Conservation (phyloP, 2,113 vertebrate genomes). For the Struthidea cinerea region DNA sequence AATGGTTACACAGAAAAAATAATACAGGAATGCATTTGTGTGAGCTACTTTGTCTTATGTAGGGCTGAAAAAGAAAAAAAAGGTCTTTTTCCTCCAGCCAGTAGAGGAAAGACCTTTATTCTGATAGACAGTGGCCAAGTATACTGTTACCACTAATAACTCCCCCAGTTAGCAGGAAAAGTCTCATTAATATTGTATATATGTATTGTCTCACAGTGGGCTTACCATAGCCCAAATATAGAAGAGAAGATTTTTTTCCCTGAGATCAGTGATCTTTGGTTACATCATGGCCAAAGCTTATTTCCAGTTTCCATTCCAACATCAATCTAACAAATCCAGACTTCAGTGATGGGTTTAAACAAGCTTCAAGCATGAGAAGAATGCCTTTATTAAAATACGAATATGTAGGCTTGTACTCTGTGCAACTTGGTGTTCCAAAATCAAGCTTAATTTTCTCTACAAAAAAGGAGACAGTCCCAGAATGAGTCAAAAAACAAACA, state of each 20-base stretch:
- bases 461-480: not conserved
- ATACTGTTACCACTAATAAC: not conserved
- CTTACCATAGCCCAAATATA: not conserved
- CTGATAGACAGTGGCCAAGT: not conserved
- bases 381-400: conserved; percentile 27
- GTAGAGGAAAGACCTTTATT: not conserved
- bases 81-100: not conserved
- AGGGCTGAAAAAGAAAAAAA: not conserved
- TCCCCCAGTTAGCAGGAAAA: conserved; percentile 14
- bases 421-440: not conserved
- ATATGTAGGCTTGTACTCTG: not conserved
- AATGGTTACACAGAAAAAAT: not conserved
- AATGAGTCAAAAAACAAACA: not conserved
- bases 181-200: conserved; percentile 8
- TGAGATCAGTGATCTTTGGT: not conserved
- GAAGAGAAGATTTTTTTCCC: not conserved
- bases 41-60: not conserved
- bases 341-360: conserved; percentile 16
- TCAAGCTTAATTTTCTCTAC: not conserved
- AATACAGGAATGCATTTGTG: not conserved
- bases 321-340: not conserved
- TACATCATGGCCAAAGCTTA: not conserved
- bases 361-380: not conserved
- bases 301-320: not conserved
- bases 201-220: not conserved